These are phyloP conservation scores for Platanista minor DNA, from an alignment of 2,113 vertebrate species.

Conservation along the genomic window DNA sequence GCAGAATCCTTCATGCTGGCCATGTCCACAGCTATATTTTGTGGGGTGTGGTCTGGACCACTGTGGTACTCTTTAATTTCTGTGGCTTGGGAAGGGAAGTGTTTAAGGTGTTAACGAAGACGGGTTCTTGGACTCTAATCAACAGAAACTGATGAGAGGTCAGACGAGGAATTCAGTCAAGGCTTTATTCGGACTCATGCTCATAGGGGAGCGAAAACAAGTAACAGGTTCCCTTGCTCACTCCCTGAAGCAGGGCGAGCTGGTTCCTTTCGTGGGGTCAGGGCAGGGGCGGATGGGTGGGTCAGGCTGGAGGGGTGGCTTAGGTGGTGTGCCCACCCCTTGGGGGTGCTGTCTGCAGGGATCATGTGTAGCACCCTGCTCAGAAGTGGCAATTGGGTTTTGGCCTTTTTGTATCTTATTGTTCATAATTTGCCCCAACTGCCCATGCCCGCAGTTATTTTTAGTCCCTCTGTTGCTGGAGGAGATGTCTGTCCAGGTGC, in stretches of 20 bases:
- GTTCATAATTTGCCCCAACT: background rate
- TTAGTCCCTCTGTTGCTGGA: background rate
- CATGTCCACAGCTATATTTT: background rate
- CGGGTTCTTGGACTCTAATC: background rate
- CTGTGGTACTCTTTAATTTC: background rate
- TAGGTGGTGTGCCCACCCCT: background rate
- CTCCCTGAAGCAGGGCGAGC: background rate
- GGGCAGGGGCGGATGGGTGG: background rate
- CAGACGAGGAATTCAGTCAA: background rate
- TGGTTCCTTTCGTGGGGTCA: background rate
- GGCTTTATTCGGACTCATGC: background rate
- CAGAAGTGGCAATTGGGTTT: background rate
- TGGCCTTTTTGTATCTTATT: background rate
- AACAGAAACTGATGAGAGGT: background rate
- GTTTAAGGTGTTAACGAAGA: background rate
- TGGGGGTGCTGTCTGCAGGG: background rate
- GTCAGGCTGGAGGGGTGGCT: background rate
- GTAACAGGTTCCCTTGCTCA: background rate
- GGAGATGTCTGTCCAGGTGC: background rate
- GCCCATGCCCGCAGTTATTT: background rate
- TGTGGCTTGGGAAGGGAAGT: background rate
- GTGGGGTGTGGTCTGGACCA: background rate
- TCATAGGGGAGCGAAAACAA: background rate
- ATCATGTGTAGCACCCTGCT: background rate
- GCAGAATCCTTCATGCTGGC: background rate